Conservation (phyloP, 2,113 vertebrate genomes). For the Laticauda colubrina region DNA sequence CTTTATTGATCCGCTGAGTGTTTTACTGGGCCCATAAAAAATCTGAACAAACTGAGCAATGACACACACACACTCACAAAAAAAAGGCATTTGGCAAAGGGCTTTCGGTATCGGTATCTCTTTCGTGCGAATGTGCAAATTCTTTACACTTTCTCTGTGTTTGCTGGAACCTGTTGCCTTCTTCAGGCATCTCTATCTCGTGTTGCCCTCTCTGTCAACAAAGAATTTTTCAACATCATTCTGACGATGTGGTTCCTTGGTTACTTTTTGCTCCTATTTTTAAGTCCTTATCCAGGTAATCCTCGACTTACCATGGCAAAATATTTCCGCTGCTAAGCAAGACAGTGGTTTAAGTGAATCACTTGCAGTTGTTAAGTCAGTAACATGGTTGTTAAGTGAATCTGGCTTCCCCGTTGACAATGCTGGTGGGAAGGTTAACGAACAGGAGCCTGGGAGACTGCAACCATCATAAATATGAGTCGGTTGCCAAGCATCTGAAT, state of each 20-base stretch:
- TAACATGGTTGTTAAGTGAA: not conserved
- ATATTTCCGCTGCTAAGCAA: not conserved
- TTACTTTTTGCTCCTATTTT: not conserved
- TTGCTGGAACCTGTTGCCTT: not conserved
- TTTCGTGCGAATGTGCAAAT: not conserved
- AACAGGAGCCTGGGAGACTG: not conserved
- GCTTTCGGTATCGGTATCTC: not conserved
- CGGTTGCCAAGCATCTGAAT: not conserved
- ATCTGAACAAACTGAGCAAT: not conserved
- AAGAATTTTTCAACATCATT: not conserved
- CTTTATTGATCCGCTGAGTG: not conserved
- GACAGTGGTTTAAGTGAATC: not conserved
- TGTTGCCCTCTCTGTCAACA: not conserved
- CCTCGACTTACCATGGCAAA: not conserved
- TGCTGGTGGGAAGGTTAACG: not conserved
- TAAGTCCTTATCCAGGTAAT: too few species aligned
- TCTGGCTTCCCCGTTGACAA: not conserved
- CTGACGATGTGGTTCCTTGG: not conserved
- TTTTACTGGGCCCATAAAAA: not conserved
- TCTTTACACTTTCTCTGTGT: not conserved
- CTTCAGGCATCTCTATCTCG: fast-evolving
- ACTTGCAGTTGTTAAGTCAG: not conserved
- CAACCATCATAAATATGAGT: not conserved
- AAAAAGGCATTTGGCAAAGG: not conserved
- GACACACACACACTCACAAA: too few species aligned